Evolutionary conservation across 2,113 vertebrate genomes (phyloP).

Genomic region (Cettia cetti): DNA sequence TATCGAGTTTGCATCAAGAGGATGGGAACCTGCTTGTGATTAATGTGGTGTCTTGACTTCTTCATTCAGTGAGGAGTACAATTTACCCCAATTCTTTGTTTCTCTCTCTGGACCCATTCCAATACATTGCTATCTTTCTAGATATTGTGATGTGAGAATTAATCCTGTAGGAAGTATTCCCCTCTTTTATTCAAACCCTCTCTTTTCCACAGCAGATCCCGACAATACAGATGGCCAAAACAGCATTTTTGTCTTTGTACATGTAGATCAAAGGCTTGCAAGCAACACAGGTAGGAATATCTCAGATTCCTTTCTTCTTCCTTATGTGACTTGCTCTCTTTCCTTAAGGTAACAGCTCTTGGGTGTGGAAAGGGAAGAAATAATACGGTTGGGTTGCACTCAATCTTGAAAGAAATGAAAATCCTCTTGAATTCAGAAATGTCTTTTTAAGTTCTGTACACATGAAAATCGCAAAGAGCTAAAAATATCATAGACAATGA

Average conservation of each 20-base stretch:
- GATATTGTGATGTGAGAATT: not conserved
- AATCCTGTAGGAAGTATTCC: not conserved
- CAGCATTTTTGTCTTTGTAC: rapidly evolving
- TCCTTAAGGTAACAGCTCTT: not conserved
- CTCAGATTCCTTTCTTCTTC: not conserved
- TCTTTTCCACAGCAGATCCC: not conserved
- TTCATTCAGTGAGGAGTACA: not conserved
- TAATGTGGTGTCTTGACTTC: not conserved
- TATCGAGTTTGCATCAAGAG: not conserved
- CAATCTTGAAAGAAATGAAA: not conserved
- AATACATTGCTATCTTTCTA: not conserved
- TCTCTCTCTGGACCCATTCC: not conserved
- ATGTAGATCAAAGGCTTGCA: not conserved
- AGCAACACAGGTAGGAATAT: not conserved
- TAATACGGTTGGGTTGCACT: not conserved
- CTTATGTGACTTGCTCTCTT: not conserved
- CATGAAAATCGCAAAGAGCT: not conserved
- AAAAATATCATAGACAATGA: not conserved
- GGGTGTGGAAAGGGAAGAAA: not conserved
- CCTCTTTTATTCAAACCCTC: rapidly evolving
- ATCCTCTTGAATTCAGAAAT: not conserved
- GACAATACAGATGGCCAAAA: not conserved
- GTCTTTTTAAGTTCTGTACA: not conserved
- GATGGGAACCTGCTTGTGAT: not conserved
- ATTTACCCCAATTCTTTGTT: not conserved